Percentiles rank a stretch among this genome's conserved stretches.
Evolutionary conservation across 2,797 vertebrate species (phyloP).

Genomic region (Heteromormyrus szaboi): DNA sequence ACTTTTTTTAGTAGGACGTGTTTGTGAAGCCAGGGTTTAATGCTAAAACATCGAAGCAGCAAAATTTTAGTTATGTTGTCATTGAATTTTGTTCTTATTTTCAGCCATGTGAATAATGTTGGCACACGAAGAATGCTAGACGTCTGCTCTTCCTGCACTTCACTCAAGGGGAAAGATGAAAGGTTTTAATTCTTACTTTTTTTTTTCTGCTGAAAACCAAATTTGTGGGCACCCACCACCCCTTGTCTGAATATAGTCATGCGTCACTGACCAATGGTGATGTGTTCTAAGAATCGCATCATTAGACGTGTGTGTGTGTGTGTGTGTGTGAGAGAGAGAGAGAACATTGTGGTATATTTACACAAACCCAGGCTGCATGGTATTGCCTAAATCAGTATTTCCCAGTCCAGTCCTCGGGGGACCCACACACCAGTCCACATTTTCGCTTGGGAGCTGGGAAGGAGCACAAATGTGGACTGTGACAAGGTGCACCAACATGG

Average conservation of each 20-base stretch:
- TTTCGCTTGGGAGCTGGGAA: background rate
- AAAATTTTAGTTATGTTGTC: background rate
- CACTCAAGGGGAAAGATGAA: background rate
- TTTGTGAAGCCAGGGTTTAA: constrained; percentile 5
- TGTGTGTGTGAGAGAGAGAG: too few species aligned
- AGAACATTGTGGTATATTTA: background rate
- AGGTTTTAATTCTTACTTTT: background rate
- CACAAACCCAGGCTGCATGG: background rate
- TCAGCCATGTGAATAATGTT: background rate
- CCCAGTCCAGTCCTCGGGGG: background rate
- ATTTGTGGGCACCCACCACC: background rate
- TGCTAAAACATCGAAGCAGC: constrained; percentile 21
- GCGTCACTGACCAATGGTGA: background rate
- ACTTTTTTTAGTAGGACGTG: background rate
- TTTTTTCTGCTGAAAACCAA: background rate
- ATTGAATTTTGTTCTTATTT: background rate
- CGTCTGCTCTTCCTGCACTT: background rate
- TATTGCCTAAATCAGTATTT: background rate
- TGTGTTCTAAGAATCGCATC: background rate
- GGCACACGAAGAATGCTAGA: background rate
- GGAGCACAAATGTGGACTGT: background rate
- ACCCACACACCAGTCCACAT: background rate
- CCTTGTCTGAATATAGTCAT: background rate
- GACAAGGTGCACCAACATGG: too few species aligned
- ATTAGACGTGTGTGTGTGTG: background rate